Base-by-base conservation (phyloP, 1,140 invertebrate genomes). In the Artemia franciscana region DNA sequence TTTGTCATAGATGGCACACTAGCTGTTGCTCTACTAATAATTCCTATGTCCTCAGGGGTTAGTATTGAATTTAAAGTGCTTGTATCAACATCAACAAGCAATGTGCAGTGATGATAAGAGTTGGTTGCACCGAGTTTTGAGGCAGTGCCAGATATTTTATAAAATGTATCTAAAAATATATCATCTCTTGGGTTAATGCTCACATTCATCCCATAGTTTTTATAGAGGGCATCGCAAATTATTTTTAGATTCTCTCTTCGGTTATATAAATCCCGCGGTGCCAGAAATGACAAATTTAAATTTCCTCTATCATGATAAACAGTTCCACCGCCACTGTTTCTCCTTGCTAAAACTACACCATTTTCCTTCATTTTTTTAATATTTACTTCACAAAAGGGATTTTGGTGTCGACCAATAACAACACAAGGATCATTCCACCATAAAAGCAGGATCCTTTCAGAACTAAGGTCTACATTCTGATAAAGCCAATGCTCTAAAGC, bases 261-360 rank as follows among this genome's bases (percentile, higher is more conserved):
- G 71, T 91, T 81, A 71, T 93, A 92, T 58, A 79, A 74, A 65
- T 84, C 79, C 66, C 80, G 78, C 0, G 82, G 77, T 3, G 84
- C 85, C 66, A 96, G 86, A 72, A 96, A 95, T 0, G 88, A 85
- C 59, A 90, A 76, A 75, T 96, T 97, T 0, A 97, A 73, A 76
- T 94, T 95, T 57, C 91, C 91, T 64, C 78, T 69, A 73, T 98
- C 94, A 73, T 98, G 93, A 73, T 91, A 98, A 23, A 97, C 91
- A 21, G 91, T 86, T 9, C 91, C 91, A 63, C 94, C 94, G 15
- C 91, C 93, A 73, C 91, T 95, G 69, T 90, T 88, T 21, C 93
- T 78, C 60, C 93, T 78, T 0, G 84, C 93, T 18, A 96, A 67
- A 2, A 78, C 72, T 57, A 93, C 80, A 18, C 79, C 80, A 24